These are phyloP conservation scores for Sylvia borin DNA, from an alignment of 2,797 vertebrate species.

Conservation along the genomic window DNA sequence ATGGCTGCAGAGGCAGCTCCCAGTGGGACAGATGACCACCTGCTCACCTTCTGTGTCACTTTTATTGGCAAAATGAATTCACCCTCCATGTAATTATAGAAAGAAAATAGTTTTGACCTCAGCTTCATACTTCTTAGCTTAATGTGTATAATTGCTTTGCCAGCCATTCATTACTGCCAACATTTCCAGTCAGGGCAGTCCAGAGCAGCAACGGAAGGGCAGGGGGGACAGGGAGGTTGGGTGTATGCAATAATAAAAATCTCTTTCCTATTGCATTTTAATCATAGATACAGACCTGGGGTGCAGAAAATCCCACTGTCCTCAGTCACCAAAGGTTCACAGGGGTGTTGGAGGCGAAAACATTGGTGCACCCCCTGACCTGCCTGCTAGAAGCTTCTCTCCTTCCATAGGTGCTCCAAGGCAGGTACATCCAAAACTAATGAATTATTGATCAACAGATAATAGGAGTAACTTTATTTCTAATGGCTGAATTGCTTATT, in stretches of 20 bases:
- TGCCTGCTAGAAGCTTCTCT: not conserved
- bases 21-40: not conserved
- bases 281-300: not conserved
- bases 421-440: not conserved
- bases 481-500: conserved; percentile 33
- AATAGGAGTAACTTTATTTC: conserved; percentile 22
- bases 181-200: conserved; percentile 3
- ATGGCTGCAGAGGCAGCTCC: not conserved
- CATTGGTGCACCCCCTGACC: not conserved
- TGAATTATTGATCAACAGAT: conserved; percentile 38
- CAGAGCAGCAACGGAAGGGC: not conserved
- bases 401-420: not conserved
- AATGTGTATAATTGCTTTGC: conserved; percentile 63
- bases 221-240: not conserved
- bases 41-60: not conserved
- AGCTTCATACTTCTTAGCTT: conserved; percentile 41
- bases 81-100: conserved; percentile 39
- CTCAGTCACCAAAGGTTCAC: not conserved
- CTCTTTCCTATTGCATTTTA: conserved; percentile 20
- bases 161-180: conserved; percentile 57
- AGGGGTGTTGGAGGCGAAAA: not conserved
- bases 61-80: conserved; percentile 51
- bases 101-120: conserved; percentile 63
- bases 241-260: not conserved
- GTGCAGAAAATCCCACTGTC: not conserved